Conservation (phyloP, 2,888 invertebrate genomes). For the Bedellia somnulentella region DNA sequence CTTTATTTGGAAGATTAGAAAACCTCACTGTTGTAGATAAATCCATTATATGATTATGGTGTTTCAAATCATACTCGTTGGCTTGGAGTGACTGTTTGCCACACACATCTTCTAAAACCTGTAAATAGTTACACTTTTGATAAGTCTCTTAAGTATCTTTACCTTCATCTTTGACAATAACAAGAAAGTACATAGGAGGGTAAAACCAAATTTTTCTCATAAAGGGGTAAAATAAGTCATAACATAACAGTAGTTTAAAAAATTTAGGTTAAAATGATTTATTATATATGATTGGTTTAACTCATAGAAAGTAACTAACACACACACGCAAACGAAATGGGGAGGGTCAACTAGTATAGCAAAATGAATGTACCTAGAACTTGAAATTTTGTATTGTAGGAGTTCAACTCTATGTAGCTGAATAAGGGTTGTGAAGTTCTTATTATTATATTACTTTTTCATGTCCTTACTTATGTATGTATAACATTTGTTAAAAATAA, state of each 20-base stretch:
- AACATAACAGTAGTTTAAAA: not conserved
- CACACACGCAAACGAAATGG: no score
- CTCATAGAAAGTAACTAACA: no score
- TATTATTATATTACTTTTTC: no score
- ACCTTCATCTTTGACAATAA: constrained; percentile 2
- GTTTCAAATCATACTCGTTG: constrained; percentile 77
- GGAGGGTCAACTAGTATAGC: no score
- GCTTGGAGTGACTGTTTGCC: constrained; percentile 73
- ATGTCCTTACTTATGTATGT: no score
- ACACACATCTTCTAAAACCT: constrained; percentile 88
- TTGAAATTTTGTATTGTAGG: no score
- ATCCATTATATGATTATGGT: constrained; percentile 79
- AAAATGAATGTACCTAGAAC: no score
- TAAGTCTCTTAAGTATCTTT: no score
- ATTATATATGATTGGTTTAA: no score
- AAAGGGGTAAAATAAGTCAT: not conserved
- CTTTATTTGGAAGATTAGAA: constrained; percentile 89
- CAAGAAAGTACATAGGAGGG: constrained; percentile 1
- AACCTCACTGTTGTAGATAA: constrained; percentile 77
- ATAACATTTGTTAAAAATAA: no score
- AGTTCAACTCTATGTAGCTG: no score
- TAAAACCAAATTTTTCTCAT: constrained; percentile 1
- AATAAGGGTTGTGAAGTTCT: no score
- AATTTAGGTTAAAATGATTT: not conserved
- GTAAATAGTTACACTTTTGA: constrained; percentile 8